Conservation (phyloP, 1,140 invertebrate genomes). For the Medauroidea extradentata region DNA sequence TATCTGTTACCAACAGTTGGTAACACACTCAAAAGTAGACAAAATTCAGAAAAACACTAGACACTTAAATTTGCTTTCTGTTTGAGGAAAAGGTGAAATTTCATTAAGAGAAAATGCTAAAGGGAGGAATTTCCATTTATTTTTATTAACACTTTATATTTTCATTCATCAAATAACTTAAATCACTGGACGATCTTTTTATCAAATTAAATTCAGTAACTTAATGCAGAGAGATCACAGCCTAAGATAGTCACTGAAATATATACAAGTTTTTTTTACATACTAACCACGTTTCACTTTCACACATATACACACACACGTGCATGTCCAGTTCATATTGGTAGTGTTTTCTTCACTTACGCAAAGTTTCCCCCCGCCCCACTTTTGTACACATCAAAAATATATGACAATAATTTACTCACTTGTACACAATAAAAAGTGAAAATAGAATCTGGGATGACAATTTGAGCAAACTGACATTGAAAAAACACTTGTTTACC, state of each 20-base stretch:
- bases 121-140: slow-evolving; percentile 15
- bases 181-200: slow-evolving; percentile 33
- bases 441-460: slow-evolving; percentile 34
- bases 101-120: slow-evolving; percentile 8
- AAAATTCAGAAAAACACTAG: no score
- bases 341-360: background rate
- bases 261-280: slow-evolving; percentile 21
- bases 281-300: background rate
- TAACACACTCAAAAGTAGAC: no score
- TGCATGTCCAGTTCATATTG: background rate
- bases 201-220: slow-evolving; percentile 30
- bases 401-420: slow-evolving; percentile 26
- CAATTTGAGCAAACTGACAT: slow-evolving; percentile 32
- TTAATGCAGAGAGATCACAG: slow-evolving; percentile 27
- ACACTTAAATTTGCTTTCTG: no score
- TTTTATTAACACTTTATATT: slow-evolving; percentile 23
- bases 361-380: background rate
- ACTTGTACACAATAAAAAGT: slow-evolving; percentile 31
- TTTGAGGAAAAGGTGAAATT: no score
- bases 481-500: slow-evolving; percentile 11
- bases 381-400: slow-evolving; percentile 34
- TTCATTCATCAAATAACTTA: slow-evolving; percentile 33
- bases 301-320: no score
- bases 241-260: slow-evolving; percentile 28
- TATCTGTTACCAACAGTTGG: no score